Conservation (phyloP, 2,113 vertebrate species). For the Ctenomys sociabilis region DNA sequence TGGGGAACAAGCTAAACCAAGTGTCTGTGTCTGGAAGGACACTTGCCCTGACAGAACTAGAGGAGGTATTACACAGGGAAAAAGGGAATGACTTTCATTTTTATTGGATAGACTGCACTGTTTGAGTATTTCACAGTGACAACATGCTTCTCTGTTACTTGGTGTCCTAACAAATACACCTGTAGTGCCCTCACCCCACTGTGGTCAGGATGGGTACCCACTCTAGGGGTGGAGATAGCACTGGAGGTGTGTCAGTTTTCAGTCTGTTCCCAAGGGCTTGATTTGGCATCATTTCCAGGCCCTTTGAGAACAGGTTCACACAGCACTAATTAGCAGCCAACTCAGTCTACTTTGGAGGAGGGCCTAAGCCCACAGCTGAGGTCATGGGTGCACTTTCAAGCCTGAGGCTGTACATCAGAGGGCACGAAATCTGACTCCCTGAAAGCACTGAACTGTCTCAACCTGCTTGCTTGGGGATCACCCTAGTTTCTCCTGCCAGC, state of each 20-base stretch:
- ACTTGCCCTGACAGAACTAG: rapidly evolving
- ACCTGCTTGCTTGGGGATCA: not conserved
- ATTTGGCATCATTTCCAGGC: not conserved
- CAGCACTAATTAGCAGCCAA: not conserved
- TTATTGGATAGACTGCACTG: not conserved
- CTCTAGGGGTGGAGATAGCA: not conserved
- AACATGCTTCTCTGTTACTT: not conserved
- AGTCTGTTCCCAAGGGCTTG: not conserved
- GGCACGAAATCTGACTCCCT: not conserved
- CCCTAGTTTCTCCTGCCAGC: not conserved
- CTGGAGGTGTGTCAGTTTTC: not conserved
- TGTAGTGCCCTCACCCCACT: not conserved
- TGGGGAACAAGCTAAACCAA: not conserved
- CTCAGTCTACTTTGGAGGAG: not conserved
- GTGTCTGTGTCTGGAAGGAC: not conserved
- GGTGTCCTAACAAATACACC: not conserved
- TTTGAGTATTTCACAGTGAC: not conserved
- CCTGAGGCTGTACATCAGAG: not conserved
- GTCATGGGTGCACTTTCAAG: not conserved
- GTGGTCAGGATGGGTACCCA: not conserved
- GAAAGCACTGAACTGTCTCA: not conserved
- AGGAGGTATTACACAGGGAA: not conserved
- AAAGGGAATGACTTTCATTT: not conserved
- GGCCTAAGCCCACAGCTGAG: rapidly evolving
- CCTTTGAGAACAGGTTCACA: not conserved